Base-by-base conservation (phyloP, 2,797 vertebrate genomes). In the Neomorphus geoffroyi region DNA sequence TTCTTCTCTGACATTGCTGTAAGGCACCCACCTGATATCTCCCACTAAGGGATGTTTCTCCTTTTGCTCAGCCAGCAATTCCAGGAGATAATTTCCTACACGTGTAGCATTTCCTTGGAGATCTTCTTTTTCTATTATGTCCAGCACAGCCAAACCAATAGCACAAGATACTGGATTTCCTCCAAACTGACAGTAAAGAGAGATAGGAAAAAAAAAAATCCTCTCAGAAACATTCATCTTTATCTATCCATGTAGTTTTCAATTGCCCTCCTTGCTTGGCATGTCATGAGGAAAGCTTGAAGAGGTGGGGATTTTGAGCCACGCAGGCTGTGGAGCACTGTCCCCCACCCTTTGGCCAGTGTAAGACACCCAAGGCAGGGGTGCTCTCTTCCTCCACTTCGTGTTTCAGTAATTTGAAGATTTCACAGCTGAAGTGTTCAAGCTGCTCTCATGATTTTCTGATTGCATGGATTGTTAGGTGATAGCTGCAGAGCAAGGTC, bases 131-230 rank as follows among this genome's bases (percentile, higher is more conserved):
- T 98, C 98, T 90, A 99, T 99, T 93, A 99, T 93, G 21, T 99
- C 98, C 15, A 99, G 97, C 56, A 99, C 99, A 8, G 99, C 99
- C 97, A 99, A 92, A 11, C 99, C 99, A 88, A 99, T 98, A 88
- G 99, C 99, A 91, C 99, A 99, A 16, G 99, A 99, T 62, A 99
- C 99, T 4, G 99, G 99, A 92, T 99, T 99, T 64, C 99, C 99
- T 41, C 99, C 99, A 97, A 99, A 99, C 99, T 99, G 72, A 46
- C n/a, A 70, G 57, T 27, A 78, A 94, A 91, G 69, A 87, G n/a
- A 87, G 74, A 70, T 0, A 33, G 45, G 33, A 94, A 94, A 95
- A 72, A 6, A 69, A 93, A 85, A 90, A n/a, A n/a, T n/a, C 16
- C 41, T 6, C 1, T 53, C 7, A 86, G 43, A 61, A 75, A 67